Evolutionary conservation across 2,113 vertebrate genomes (phyloP).

Genomic region (Chionis minor): DNA sequence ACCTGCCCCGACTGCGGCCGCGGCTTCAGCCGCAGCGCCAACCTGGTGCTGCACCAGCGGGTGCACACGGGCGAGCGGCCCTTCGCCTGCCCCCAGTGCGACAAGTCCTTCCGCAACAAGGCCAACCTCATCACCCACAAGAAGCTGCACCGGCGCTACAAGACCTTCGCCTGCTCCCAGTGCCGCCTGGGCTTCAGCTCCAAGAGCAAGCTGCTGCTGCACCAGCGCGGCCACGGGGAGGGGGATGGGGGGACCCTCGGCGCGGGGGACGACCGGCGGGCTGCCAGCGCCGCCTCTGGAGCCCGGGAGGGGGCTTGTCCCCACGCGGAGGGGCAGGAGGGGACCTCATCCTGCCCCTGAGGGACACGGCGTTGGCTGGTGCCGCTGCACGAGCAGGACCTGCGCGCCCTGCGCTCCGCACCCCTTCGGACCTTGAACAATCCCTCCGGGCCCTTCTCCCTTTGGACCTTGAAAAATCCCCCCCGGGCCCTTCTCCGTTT

Average conservation of each 20-base stretch:
- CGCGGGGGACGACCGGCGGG: rapidly evolving
- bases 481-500: not conserved
- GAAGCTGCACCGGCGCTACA: slow-evolving; percentile 55
- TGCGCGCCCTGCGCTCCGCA: not conserved
- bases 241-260: not conserved
- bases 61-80: slow-evolving; percentile 77
- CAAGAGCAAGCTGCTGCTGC: slow-evolving; percentile 52
- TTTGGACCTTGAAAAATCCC: not conserved
- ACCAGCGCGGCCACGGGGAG: slow-evolving; percentile 39
- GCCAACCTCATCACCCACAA: slow-evolving; percentile 68
- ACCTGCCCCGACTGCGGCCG: slow-evolving; percentile 69
- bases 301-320: not conserved
- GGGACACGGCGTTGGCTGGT: not conserved
- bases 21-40: slow-evolving; percentile 57
- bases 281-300: not conserved
- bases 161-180: slow-evolving; percentile 27
- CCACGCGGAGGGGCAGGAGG: not conserved
- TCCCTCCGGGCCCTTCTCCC: not conserved
- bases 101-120: slow-evolving; percentile 63
- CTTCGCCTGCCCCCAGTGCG: slow-evolving; percentile 73
- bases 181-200: slow-evolving; percentile 55
- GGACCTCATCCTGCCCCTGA: not conserved
- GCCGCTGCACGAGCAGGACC: too few species aligned
- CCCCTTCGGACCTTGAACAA: not conserved
- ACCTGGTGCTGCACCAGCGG: slow-evolving; percentile 68